Evolutionary conservation across 2,888 invertebrate genomes (phyloP).

Genomic region (Agriopis marginaria): DNA sequence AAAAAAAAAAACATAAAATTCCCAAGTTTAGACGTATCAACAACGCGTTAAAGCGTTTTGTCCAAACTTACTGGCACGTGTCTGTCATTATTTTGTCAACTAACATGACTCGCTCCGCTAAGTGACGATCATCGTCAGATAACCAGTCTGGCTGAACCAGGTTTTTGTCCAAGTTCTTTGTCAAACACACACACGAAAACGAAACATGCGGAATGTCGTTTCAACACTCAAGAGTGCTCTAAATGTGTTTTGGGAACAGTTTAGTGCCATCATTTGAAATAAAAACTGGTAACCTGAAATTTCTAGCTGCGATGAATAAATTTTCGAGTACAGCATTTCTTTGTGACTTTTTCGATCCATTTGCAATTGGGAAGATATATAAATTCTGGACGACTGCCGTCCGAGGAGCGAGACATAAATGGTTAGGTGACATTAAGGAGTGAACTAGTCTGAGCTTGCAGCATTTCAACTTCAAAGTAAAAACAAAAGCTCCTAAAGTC

Average conservation of each 20-base stretch:
- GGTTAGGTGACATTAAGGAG: too few relatives aligned
- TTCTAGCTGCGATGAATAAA: not conserved
- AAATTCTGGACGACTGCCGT: too few relatives aligned
- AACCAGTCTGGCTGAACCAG: slow-evolving; percentile 26
- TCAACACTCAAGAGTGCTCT: slow-evolving; percentile 22
- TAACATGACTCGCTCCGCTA: slow-evolving; percentile 37
- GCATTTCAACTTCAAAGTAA: too few relatives aligned
- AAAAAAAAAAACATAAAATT: not conserved
- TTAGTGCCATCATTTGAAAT: slow-evolving; percentile 1
- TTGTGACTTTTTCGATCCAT: too few relatives aligned
- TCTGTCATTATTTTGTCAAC: slow-evolving; percentile 33
- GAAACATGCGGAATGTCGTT: slow-evolving; percentile 30
- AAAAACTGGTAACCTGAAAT: not conserved
- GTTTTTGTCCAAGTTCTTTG: slow-evolving; percentile 42
- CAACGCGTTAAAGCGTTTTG: slow-evolving; percentile 7
- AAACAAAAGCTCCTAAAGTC: too few relatives aligned
- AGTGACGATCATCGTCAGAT: slow-evolving; percentile 35
- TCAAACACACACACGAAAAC: slow-evolving; percentile 37
- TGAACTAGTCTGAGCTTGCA: too few relatives aligned
- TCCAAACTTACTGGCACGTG: slow-evolving; percentile 32
- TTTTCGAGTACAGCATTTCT: too few relatives aligned
- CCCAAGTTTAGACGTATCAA: not conserved
- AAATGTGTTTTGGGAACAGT: slow-evolving; percentile 19
- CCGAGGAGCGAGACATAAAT: too few relatives aligned
- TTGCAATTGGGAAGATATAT: too few relatives aligned